phyloP scores from a whole-genome alignment of 2,113 vertebrate species.

The Anhinga rufa region DNA sequence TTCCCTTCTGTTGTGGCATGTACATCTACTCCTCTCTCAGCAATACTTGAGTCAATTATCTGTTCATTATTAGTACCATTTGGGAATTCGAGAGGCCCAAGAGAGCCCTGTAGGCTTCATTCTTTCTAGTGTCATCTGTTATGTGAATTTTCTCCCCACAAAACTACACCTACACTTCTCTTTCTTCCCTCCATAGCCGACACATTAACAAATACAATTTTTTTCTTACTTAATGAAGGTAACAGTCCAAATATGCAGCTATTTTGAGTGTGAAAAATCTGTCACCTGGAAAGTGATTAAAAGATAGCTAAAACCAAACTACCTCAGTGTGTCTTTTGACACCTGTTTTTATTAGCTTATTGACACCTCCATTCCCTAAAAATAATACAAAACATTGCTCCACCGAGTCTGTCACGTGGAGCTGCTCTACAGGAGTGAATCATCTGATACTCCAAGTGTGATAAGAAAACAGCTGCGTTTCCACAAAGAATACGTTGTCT shows the following conservation, averaged over 20 bases:
- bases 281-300: neutral
- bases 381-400: neutral
- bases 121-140: neutral
- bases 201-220: neutral
- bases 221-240: neutral
- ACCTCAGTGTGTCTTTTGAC: neutral
- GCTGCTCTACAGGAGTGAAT: neutral
- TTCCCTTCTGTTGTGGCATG: neutral
- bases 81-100: neutral
- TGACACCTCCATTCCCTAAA: neutral
- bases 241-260: neutral
- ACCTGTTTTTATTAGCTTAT: neutral
- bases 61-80: too few relatives aligned
- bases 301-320: neutral
- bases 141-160: neutral
- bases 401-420: neutral
- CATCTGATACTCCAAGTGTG: too few relatives aligned
- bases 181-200: neutral
- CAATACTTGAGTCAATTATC: neutral
- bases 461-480: neutral
- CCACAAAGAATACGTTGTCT: neutral
- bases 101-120: accelerated
- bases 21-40: neutral
- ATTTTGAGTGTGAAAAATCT: neutral
- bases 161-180: too few relatives aligned